phyloP scores from a whole-genome alignment of 2,797 vertebrate species.

The Zonotrichia albicollis region DNA sequence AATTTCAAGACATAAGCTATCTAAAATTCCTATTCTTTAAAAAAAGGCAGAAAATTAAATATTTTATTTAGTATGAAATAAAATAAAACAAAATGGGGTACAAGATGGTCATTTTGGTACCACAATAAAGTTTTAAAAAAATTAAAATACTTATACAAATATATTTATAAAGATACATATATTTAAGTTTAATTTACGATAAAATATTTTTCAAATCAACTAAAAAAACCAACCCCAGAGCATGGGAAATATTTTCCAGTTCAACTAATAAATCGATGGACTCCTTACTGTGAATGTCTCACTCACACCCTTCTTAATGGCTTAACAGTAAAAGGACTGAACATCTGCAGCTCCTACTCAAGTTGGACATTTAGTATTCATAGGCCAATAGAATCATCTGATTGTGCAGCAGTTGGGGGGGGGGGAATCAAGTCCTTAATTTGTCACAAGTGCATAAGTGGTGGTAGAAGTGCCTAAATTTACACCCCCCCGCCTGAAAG shows the following conservation, averaged over 20 bases:
- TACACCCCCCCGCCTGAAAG: background rate
- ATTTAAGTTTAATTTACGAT: background rate
- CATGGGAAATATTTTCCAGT: background rate
- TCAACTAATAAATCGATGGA: background rate
- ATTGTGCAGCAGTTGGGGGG: background rate
- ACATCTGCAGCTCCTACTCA: slow-evolving; percentile 9
- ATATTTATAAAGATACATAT: background rate
- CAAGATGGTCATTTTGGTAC: background rate
- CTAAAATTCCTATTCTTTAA: background rate
- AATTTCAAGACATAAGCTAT: background rate
- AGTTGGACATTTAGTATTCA: background rate
- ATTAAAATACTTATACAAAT: background rate
- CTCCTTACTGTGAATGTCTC: background rate
- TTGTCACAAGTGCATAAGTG: background rate
- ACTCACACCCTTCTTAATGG: background rate
- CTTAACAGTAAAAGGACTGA: background rate
- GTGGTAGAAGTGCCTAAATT: background rate
- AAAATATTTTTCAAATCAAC: background rate
- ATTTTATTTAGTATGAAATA: background rate
- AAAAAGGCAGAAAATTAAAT: background rate
- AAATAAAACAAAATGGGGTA: background rate
- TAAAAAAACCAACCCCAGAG: background rate
- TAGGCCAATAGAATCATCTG: background rate
- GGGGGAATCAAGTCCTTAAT: background rate
- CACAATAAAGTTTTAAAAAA: background rate